Evolutionary conservation across 2,113 vertebrate species (phyloP).

Genomic region (Pomatorhinus ruficollis): DNA sequence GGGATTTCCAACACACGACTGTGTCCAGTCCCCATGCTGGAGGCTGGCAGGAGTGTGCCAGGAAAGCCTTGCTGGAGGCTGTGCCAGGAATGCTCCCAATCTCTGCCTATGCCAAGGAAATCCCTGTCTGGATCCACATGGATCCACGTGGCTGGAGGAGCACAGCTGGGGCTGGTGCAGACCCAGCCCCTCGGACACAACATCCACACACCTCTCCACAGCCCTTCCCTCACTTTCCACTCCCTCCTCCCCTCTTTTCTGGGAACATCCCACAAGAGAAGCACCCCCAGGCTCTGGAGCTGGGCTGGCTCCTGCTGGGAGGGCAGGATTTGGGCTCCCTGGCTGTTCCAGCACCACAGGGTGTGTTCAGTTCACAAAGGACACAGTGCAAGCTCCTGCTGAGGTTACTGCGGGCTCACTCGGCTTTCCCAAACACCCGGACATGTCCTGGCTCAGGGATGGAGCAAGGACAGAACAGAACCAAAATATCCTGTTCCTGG

Average conservation of each 20-base stretch:
- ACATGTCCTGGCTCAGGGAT: neutral
- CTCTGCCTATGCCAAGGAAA: neutral
- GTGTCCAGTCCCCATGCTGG: neutral
- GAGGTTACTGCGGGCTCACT: neutral
- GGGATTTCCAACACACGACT: neutral
- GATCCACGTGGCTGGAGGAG: neutral
- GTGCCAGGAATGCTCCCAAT: neutral
- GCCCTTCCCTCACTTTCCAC: slow-evolving; percentile 76
- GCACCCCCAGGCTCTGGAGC: slow-evolving; percentile 36
- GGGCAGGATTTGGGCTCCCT: slow-evolving; percentile 63
- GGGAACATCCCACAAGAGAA: slow-evolving; percentile 76
- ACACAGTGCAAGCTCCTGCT: neutral
- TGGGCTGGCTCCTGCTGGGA: slow-evolving; percentile 71
- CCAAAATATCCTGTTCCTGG: fast-evolving
- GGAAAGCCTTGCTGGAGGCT: neutral
- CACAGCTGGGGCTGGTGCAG: slow-evolving; percentile 38
- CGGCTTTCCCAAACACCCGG: neutral
- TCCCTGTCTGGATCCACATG: neutral
- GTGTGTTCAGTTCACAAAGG: slow-evolving; percentile 74
- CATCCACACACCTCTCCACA: neutral
- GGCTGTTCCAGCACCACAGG: slow-evolving; percentile 65
- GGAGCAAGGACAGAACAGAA: neutral
- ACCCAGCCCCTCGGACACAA: neutral
- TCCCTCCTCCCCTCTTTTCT: slow-evolving; percentile 79
- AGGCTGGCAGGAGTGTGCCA: neutral